phyloP scores from a whole-genome alignment of 2,888 invertebrate genomes.

The Drosophila greeni region DNA sequence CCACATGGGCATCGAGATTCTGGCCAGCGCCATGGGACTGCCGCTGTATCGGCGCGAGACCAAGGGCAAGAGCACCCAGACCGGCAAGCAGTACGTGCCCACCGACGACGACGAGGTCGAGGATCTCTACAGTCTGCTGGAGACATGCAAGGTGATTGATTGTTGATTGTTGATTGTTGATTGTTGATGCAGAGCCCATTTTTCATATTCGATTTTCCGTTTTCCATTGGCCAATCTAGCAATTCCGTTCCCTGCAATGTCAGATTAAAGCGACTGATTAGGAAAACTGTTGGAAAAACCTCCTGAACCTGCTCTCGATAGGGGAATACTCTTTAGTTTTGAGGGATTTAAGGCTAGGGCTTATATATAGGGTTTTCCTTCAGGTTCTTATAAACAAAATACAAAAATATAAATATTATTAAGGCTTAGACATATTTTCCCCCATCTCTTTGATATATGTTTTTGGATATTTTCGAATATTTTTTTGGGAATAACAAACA shows the following conservation, averaged over 20 bases:
- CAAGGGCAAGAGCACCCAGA: constrained; percentile 89
- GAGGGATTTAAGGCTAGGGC: background rate
- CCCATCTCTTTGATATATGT: background rate
- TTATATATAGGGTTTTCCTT: too few species aligned
- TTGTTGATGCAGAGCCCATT: background rate
- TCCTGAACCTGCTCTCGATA: background rate
- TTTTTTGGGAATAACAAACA: background rate
- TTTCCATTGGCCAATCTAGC: background rate
- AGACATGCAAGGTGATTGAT: constrained; percentile 75
- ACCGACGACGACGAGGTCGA: constrained; percentile 97
- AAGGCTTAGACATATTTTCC: background rate
- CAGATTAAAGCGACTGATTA: constrained; percentile 12
- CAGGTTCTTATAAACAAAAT: too few species aligned
- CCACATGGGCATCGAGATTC: constrained; percentile 93
- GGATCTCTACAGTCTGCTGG: constrained; percentile 92
- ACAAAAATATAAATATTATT: background rate
- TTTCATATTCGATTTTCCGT: background rate
- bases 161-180: constrained; percentile 1
- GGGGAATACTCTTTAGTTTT: background rate
- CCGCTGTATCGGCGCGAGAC: constrained; percentile 93
- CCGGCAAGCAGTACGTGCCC: constrained; percentile 88
- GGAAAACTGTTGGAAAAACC: background rate
- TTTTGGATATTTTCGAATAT: background rate
- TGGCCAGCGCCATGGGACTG: constrained; percentile 95
- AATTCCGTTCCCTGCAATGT: background rate